Percentiles rank a stretch among this genome's conserved stretches.
Evolutionary conservation across 2,888 invertebrate genomes (phyloP).

Genomic region (Agonopterix subpropinquella): DNA sequence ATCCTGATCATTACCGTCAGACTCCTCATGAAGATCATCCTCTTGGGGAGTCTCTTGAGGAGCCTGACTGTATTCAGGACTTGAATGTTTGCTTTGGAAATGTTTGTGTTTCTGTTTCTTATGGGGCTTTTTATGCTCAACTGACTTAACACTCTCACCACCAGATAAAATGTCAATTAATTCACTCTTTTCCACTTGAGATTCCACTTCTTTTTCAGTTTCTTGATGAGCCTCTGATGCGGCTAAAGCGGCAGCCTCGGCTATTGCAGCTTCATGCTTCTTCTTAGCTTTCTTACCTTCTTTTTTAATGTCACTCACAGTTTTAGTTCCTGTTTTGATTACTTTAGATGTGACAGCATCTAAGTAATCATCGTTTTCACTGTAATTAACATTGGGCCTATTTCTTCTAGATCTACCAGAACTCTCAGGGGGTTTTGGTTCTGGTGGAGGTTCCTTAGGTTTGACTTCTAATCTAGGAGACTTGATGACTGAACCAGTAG

Average conservation of each 20-base stretch:
- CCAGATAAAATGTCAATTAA: slow-evolving; percentile 54
- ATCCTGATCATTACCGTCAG: slow-evolving; percentile 24
- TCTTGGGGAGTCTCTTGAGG: slow-evolving; percentile 19
- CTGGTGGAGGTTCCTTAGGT: slow-evolving; percentile 51
- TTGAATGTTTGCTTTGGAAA: slow-evolving; percentile 45
- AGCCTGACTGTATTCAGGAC: slow-evolving; percentile 31
- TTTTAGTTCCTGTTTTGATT: slow-evolving; percentile 46
- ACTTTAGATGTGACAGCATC: slow-evolving; percentile 58
- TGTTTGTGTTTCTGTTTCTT: slow-evolving; percentile 53
- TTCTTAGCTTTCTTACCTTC: slow-evolving; percentile 58
- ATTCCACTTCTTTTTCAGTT: slow-evolving; percentile 38
- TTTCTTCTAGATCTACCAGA: slow-evolving; percentile 62
- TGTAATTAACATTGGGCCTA: slow-evolving; percentile 70
- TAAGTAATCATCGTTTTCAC: slow-evolving; percentile 74
- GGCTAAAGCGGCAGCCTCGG: slow-evolving; percentile 22
- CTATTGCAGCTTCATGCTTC: slow-evolving; percentile 26
- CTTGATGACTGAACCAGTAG: slow-evolving; percentile 30
- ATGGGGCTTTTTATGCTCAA: slow-evolving; percentile 35
- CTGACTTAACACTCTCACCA: slow-evolving; percentile 35
- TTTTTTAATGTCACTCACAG: slow-evolving; percentile 59
- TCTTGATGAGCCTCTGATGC: slow-evolving; percentile 26
- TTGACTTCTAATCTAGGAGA: slow-evolving; percentile 48
- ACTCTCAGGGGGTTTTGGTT: slow-evolving; percentile 61
- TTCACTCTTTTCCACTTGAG: slow-evolving; percentile 44
- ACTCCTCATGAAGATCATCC: slow-evolving; percentile 18